Base-by-base conservation (phyloP, 2,113 vertebrate species). In the Edolisoma coerulescens region DNA sequence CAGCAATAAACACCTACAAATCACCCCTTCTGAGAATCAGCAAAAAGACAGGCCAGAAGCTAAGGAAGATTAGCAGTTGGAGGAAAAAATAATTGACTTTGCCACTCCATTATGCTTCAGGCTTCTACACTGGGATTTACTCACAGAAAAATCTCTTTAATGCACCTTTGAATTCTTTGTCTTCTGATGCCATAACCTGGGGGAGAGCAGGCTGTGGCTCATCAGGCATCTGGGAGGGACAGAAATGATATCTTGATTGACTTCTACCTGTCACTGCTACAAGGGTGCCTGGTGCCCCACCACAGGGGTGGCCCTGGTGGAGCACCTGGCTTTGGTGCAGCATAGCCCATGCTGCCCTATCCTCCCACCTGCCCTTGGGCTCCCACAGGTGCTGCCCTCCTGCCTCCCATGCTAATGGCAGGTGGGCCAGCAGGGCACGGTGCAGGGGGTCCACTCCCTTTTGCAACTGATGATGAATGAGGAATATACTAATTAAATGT, bases 31-130 rank as follows among this genome's bases (percentile, higher is more conserved):
- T 26, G 35, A 47, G 45, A 69, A 74, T 70, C 71, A 86, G 84
- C 79, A 83, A 80, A 83, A 95, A 79, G 49, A 64, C 20, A 56
- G 80, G 27, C 47, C 60, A 74, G 60, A 73, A 85, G 35, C 35
- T 88, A 65, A 76, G 61, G 52, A 83, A 86, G 60, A 90, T 91
- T 73, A 92, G 50, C 30, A 80, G 23, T 27, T 60, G 32, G 41
- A 70, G 28, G 30, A n/a, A 80, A 81, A 93, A 80, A 52, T 60
- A 95, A 80, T 86, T 96, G 42, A 45, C 30, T 88, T 88, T 65
- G 42, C 33, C 3, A 3, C 24, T 70, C 33, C 22, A 13, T 71
- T 95, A 50, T 79, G 45, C 82, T 87, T 85, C 50, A 70, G 35
- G 42, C 56, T 92, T 17, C 56, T 54, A 52, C n/a, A 49, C 56